Percentiles rank a stretch among this genome's conserved stretches.
These are phyloP conservation scores for Rhimphoctona megacephalus DNA, from an alignment of 2,888 invertebrate genomes.

Conservation along the genomic window DNA sequence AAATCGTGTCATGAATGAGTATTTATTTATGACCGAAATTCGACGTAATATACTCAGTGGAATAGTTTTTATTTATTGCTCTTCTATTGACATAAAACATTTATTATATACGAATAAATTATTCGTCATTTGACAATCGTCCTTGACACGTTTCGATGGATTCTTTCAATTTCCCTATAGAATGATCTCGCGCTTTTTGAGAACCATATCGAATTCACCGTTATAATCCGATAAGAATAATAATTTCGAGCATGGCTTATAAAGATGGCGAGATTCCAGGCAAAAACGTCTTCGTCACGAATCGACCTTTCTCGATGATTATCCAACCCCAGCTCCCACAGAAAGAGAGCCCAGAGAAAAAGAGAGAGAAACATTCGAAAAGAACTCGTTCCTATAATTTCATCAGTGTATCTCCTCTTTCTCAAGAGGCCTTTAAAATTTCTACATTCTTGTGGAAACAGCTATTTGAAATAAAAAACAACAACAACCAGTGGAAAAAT, in stretches of 20 bases:
- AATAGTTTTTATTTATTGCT: neutral
- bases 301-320: conserved; percentile 62
- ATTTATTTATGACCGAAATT: neutral
- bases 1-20: neutral
- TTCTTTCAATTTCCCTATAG: conserved; percentile 65
- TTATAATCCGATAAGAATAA: conserved; percentile 22
- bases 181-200: conserved; percentile 30
- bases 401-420: conserved; percentile 35
- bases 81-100: neutral
- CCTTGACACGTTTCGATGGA: conserved; percentile 69
- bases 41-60: neutral
- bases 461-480: neutral
- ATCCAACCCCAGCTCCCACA: conserved; percentile 40
- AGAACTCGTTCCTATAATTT: conserved; percentile 51
- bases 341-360: conserved; percentile 11
- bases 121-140: conserved; percentile 45
- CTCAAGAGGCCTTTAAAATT: conserved; percentile 15
- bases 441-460: conserved; percentile 4
- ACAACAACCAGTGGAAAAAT: conserved; percentile 4
- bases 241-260: conserved; percentile 17
- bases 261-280: conserved; percentile 14
- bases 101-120: neutral
- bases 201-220: conserved; percentile 38
- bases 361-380: conserved; percentile 16
- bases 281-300: conserved; percentile 29